Percentiles rank a stretch among this genome's conserved stretches.
Conservation (phyloP, 2,888 invertebrate species). For the Clistopyga incitator region DNA sequence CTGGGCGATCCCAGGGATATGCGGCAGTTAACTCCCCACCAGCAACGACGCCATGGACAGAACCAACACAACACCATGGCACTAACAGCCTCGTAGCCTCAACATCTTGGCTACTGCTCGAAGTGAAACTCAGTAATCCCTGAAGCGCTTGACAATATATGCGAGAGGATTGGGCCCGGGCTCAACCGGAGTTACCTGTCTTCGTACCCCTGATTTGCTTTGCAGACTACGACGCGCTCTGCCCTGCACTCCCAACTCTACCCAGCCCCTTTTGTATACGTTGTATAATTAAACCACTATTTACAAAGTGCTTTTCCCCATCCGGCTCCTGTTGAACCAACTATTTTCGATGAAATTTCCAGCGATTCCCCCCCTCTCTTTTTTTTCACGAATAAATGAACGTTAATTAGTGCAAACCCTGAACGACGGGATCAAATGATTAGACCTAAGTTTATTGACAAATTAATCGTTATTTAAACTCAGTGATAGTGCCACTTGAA, state of each 20-base stretch:
- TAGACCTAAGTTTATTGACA: not conserved
- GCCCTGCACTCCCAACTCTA: conserved; percentile 9
- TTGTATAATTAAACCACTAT: conserved; percentile 50
- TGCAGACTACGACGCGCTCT: conserved; percentile 71
- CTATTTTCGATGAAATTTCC: conserved; percentile 11
- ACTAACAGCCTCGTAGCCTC: conserved; percentile 47
- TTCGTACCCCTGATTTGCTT: conserved; percentile 77
- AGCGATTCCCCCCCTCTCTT: not conserved
- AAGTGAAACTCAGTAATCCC: conserved; percentile 80
- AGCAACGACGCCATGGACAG: conserved; percentile 30
- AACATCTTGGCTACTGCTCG: conserved; percentile 75
- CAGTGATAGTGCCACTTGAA: not conserved
- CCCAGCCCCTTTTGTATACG: conserved; percentile 11
- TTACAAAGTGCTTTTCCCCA: conserved; percentile 37
- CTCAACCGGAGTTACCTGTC: conserved; percentile 74
- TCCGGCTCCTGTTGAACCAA: conserved; percentile 17
- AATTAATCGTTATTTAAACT: too few species aligned
- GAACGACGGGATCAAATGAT: not conserved
- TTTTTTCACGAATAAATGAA: not conserved
- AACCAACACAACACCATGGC: conserved; percentile 47
- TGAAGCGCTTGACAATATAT: conserved; percentile 73
- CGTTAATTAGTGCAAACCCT: not conserved
- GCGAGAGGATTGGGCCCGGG: conserved; percentile 63
- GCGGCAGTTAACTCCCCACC: conserved; percentile 34
- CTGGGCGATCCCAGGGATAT: conserved; percentile 43